phyloP scores from a whole-genome alignment of 2,797 vertebrate genomes.

The Danio jaintianensis region DNA sequence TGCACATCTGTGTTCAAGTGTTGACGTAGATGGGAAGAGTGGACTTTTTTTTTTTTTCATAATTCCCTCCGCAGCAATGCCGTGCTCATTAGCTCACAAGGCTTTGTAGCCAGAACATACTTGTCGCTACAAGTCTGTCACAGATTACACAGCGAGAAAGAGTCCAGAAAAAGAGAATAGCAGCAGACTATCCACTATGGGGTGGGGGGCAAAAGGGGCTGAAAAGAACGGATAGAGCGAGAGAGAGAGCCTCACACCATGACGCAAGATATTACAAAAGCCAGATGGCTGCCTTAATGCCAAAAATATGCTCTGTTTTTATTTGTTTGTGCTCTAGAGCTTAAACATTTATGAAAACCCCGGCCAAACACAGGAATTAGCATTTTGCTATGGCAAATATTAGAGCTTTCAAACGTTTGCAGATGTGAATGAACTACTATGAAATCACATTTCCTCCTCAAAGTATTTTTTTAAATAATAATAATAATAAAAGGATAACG shows the following conservation, averaged over 20 bases:
- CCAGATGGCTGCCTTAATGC: conserved; percentile 70
- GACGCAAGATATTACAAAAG: conserved; percentile 72
- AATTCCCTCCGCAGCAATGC: conserved; percentile 59
- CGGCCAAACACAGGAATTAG: conserved; percentile 57
- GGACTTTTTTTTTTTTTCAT: conserved; percentile 48
- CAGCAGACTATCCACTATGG: conserved; percentile 48
- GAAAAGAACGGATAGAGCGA: conserved; percentile 9
- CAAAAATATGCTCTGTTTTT: conserved; percentile 68
- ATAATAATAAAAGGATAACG: neutral
- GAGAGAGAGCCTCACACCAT: conserved; percentile 56
- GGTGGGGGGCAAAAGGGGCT: conserved; percentile 40
- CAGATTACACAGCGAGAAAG: conserved; percentile 56
- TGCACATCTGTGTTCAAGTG: conserved; percentile 68
- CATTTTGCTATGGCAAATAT: conserved; percentile 51
- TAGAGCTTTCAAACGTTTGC: conserved; percentile 57
- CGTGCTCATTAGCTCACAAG: conserved; percentile 64
- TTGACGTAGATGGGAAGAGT: conserved; percentile 58
- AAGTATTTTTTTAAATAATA: neutral
- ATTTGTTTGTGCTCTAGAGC: conserved; percentile 70
- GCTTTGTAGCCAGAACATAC: conserved; percentile 63
- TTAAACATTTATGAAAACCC: conserved; percentile 71
- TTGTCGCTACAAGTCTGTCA: conserved; percentile 58
- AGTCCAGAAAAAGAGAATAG: conserved; percentile 59
- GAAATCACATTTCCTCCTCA: conserved; percentile 2
- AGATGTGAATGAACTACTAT: neutral